Evolutionary conservation across 35 echinoderm and acorn worm species (phyloP).

Genomic region (Anneissia japonica): DNA sequence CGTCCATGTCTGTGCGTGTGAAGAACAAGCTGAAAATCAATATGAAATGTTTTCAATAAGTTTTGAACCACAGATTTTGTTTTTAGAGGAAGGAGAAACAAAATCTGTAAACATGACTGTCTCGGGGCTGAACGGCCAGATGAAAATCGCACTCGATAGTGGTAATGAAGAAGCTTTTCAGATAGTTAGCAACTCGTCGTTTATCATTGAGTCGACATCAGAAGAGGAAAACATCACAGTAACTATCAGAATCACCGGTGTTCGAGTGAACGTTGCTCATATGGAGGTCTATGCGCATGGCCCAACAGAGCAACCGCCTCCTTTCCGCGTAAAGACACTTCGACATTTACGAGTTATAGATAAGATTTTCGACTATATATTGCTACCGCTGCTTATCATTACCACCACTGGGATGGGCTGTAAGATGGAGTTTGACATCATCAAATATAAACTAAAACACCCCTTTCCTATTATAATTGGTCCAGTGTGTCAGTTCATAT

Average conservation of each 20-base stretch:
- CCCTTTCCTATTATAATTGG: conserved; percentile 71
- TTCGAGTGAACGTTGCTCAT: neutral
- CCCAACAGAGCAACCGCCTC: neutral
- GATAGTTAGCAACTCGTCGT: neutral
- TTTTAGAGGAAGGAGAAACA: neutral
- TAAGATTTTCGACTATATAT: conserved; percentile 60
- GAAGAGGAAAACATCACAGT: neutral
- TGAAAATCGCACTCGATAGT: neutral
- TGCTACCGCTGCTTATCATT: conserved; percentile 67
- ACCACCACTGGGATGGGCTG: conserved; percentile 83
- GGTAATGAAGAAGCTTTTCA: neutral
- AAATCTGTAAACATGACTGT: neutral
- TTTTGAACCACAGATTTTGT: neutral
- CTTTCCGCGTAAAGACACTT: conserved; percentile 35
- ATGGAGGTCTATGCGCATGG: neutral
- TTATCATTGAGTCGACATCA: neutral
- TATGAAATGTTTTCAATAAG: neutral
- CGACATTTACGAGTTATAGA: conserved; percentile 66
- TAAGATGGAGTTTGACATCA: conserved; percentile 73
- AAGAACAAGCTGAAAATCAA: neutral
- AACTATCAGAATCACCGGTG: neutral
- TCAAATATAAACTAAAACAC: conserved; percentile 63
- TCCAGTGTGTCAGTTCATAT: conserved; percentile 85
- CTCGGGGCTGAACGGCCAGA: neutral
- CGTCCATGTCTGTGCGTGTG: neutral